Evolutionary conservation across 2,888 invertebrate species (phyloP).

Genomic region (Nephrotoma guestfalica): DNA sequence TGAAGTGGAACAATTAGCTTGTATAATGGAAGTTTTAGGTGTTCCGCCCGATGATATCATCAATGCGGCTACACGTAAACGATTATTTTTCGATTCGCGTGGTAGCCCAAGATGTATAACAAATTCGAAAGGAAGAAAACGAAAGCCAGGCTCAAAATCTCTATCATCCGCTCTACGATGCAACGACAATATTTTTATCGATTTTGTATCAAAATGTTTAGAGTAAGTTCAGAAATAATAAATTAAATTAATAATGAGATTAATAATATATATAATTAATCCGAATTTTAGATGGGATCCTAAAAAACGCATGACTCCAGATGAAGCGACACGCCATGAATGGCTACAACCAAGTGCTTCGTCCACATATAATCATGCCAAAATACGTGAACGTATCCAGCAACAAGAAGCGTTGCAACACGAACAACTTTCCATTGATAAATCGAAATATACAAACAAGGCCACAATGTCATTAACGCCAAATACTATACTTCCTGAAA

Average conservation of each 20-base stretch:
- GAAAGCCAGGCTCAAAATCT: constrained; percentile 73
- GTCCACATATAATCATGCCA: constrained; percentile 23
- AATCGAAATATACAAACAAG: constrained; percentile 11
- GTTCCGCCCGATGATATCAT: constrained; percentile 79
- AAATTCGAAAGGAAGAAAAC: constrained; percentile 85
- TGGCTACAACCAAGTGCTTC: constrained; percentile 54
- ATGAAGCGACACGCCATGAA: constrained; percentile 79
- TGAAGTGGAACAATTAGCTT: constrained; percentile 91
- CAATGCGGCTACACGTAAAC: constrained; percentile 67
- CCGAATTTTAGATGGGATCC: constrained; percentile 68
- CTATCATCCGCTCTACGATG: constrained; percentile 69
- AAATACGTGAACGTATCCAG: constrained; percentile 20
- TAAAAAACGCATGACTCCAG: constrained; percentile 77
- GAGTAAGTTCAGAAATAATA: constrained; percentile 49
- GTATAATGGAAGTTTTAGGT: constrained; percentile 92
- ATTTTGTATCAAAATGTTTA: constrained; percentile 79
- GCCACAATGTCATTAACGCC: constrained; percentile 20
- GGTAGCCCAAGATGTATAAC: constrained; percentile 82
- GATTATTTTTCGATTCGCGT: constrained; percentile 77
- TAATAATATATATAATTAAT: neutral
- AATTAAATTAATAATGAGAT: neutral
- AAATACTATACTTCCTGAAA: constrained; percentile 26
- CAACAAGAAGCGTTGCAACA: constrained; percentile 25
- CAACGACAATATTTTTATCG: constrained; percentile 76
- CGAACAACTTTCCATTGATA: constrained; percentile 18